Evolutionary conservation across 2,113 vertebrate genomes (phyloP), one percentile per base, ranked within the genome.

Genomic region (Geococcyx californianus): DNA sequence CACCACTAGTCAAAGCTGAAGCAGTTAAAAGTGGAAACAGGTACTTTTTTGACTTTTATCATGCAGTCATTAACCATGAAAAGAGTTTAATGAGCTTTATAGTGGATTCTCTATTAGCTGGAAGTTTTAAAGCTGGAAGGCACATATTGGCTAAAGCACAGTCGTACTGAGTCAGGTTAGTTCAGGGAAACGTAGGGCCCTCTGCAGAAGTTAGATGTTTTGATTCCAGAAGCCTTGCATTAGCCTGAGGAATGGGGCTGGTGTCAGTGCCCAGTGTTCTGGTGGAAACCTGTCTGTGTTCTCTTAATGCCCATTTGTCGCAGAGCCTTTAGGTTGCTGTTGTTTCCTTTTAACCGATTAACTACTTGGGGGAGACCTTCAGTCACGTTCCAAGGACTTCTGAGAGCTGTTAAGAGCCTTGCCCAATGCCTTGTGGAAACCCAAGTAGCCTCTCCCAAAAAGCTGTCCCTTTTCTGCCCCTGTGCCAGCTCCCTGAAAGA

Each of bases 161-260:
- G 4, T 18, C 11, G 23, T 26, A 13, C n/a, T 25, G 47, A 10
- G 36, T 6, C 1, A 4, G 31, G 40, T 11, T n/a, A 8, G 29
- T 13, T 51, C 21, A 13, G 72, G 62, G n/a, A 34, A 23, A 64
- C 24, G 54, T 28, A 42, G 36, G 51, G 44, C 38, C 68, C 13
- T 16, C 42, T 45, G 9, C 38, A 21, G 6, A 52, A 31, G 21
- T 26, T 45, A 16, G 12, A 38, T 31, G 16, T 34, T 64, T 34
- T 55, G 60, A 16, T 31, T 40, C 36, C 45, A 40, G 51, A 75
- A 64, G 47, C 10, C 6, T 8, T 4, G 1, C 33, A 26, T 15
- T 20, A 0, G 0, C 59, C 52, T 5, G 14, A 64, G 80, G 70
- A 40, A 24, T 0, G 0, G 67, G 44, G 56, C 85, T 19, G 28